A percentile compares a stretch with the other conserved stretches of the same genome.
Conservation (phyloP, 2,113 vertebrate species). For the Delphinus delphis region DNA sequence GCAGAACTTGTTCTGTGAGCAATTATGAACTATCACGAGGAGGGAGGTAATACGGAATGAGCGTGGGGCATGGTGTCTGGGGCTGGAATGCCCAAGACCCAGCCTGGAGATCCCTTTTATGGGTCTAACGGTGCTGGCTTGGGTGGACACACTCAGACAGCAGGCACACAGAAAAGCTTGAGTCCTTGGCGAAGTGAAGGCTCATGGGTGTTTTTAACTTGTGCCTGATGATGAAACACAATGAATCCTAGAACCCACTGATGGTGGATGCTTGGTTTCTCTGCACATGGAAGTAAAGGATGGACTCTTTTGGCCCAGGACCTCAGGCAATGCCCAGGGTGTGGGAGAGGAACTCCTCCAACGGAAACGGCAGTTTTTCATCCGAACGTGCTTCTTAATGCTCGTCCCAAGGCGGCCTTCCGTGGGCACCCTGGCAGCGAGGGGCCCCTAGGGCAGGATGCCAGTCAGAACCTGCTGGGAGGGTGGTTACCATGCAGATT, state of each 20-base stretch:
- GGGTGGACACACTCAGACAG: not conserved
- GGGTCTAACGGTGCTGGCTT: accelerated
- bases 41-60: not conserved
- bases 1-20: not conserved
- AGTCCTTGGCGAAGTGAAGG: not conserved
- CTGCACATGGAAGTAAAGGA: not conserved
- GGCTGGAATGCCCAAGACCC: accelerated
- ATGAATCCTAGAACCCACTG: not conserved
- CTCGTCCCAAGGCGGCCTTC: not conserved
- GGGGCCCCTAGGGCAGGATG: too few relatives aligned
- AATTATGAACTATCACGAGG: not conserved
- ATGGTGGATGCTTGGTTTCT: not conserved
- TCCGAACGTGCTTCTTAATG: not conserved
- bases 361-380: not conserved
- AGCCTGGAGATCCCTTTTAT: not conserved
- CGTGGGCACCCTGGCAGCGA: accelerated
- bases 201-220: not conserved
- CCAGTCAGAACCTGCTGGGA: not conserved
- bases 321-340: too few relatives aligned
- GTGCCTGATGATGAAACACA: not conserved
- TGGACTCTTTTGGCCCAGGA: not conserved
- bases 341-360: not conserved
- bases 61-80: not conserved
- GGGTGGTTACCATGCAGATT: too few relatives aligned
- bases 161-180: not conserved